Percentiles rank a stretch among this genome's conserved stretches.
Conservation (phyloP, 1,140 invertebrate genomes). For the Plectrocnemia conspersa region DNA sequence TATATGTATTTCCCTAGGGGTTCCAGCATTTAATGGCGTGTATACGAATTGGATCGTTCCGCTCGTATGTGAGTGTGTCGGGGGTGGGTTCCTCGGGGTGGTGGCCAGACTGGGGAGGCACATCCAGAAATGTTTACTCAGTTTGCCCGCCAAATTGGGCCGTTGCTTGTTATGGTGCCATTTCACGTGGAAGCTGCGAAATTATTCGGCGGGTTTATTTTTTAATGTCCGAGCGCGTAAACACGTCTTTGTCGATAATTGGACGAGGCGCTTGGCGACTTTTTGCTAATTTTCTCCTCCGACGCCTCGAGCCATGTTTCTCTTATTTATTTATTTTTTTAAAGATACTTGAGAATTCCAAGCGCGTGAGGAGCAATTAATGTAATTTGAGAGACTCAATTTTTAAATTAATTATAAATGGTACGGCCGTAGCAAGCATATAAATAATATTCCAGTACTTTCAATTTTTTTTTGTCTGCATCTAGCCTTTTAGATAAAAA, state of each 20-base stretch:
- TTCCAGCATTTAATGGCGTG: constrained; percentile 1
- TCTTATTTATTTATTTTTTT: too few species aligned
- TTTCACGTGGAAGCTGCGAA: constrained; percentile 15
- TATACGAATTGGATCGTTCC: constrained; percentile 1
- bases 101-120: too few species aligned
- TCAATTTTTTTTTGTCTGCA: too few species aligned
- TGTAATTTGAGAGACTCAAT: too few species aligned
- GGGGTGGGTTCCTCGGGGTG: too few species aligned
- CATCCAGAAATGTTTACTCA: constrained; percentile 14
- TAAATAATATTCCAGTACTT: too few species aligned
- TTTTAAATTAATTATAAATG: too few species aligned
- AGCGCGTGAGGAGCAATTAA: not conserved
- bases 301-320: too few species aligned
- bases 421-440: too few species aligned
- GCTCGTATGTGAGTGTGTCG: not conserved
- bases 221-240: constrained; percentile 20
- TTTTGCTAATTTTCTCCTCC: too few species aligned
- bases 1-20: not conserved
- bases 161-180: constrained; percentile 14
- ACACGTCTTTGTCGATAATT: constrained; percentile 18
- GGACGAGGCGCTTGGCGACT: too few species aligned
- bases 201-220: constrained; percentile 23
- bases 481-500: too few species aligned
- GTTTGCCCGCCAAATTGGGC: constrained; percentile 9
- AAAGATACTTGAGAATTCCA: not conserved